Base-by-base conservation (phyloP, 2,888 invertebrate genomes). In the Amphipoea lucens region DNA sequence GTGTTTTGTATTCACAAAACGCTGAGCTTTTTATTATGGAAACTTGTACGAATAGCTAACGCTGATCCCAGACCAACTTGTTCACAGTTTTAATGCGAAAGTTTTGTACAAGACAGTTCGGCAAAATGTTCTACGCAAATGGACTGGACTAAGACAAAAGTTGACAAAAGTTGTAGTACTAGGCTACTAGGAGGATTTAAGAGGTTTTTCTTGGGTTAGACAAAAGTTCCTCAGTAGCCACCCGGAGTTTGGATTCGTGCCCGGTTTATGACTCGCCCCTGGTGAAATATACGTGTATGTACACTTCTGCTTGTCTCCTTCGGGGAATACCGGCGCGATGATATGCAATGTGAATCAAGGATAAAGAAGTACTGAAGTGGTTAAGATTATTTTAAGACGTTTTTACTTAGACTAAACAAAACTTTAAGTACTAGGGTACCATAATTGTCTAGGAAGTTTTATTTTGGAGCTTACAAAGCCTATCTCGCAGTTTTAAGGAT, bases 1-100 rank as follows among this genome's bases (percentile, higher is more conserved):
- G 78, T 81, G 69, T 80, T 88, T 86, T 79, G 79, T 89, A 86
- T 88, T 88, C 90, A 81, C 74, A 80, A 88, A 86, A 82, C 79
- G 85, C 72, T 57, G 42, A 79, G 74, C 63, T 73, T 87, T 85
- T 87, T 81, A 82, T 51, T 78, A 75, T 77, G 45, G 29, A 78
- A 81, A 84, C 84, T 84, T 84, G 51, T 20, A 66, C 66, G 76
- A 76, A 72, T 83, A 65, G 60, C 67, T 81, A 81, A 81, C 82
- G 65, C 54, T 78, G 83, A 83, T 79, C 62, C 66, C 68, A 57
- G 57, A 42, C 40, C 3, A 78, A 79, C 62, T 74, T 80, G 12
- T 66, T 69, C 66, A 42, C 54, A 74, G 76, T 81, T 86, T 78
- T 76, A 79, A 88, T 81, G 79, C 66, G 45, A 62, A 88, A 87